A percentile compares a stretch with the other conserved stretches of the same genome.
These are phyloP conservation scores for Lethrus apterus DNA, from an alignment of 1,140 invertebrate genomes.

Conservation along the genomic window DNA sequence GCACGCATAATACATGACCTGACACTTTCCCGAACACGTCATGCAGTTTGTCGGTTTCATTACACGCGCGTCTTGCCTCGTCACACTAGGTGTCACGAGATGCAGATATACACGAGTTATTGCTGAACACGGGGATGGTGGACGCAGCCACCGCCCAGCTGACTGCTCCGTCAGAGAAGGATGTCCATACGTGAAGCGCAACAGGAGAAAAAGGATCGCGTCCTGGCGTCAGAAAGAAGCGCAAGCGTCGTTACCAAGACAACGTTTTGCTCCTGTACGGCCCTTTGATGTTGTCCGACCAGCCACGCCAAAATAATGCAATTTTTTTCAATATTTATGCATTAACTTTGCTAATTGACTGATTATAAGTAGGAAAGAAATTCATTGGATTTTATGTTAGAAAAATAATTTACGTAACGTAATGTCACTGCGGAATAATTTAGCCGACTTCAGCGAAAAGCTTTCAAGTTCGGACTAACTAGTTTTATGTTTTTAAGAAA, in stretches of 20 bases:
- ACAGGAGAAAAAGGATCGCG: not conserved
- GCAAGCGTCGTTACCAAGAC: slow-evolving; percentile 8
- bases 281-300: too few species aligned
- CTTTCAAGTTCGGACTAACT: too few species aligned
- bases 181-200: slow-evolving; percentile 20
- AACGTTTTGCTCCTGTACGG: too few species aligned
- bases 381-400: too few species aligned
- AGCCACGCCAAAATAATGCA: too few species aligned
- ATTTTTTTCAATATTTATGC: too few species aligned
- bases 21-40: not conserved
- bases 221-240: not conserved
- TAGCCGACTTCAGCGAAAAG: too few species aligned
- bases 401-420: too few species aligned
- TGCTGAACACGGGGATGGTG: slow-evolving; percentile 8
- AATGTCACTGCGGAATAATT: too few species aligned
- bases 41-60: not conserved
- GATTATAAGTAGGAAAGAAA: too few species aligned
- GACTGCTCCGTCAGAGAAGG: slow-evolving; percentile 38
- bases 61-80: not conserved
- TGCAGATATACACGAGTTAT: not conserved
- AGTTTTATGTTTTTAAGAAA: too few species aligned
- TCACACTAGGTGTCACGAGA: not conserved
- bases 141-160: slow-evolving; percentile 43
- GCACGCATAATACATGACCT: not conserved
- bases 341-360: too few species aligned